Evolutionary conservation across 2,113 vertebrate genomes (phyloP).

Genomic region (Amphiprion ocellaris): DNA sequence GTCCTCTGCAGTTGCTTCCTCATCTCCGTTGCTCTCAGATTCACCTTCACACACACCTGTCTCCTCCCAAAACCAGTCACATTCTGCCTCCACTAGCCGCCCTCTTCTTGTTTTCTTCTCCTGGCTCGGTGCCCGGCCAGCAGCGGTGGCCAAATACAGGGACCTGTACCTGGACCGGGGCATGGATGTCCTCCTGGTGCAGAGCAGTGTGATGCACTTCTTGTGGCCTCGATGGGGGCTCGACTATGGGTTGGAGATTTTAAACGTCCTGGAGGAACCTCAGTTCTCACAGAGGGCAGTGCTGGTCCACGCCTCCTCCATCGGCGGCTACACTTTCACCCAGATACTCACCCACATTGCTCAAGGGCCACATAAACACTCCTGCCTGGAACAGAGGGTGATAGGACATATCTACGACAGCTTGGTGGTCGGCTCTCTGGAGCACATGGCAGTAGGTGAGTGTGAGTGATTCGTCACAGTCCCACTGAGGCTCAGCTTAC

Average conservation of each 20-base stretch:
- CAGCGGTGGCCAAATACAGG: slow-evolving; percentile 67
- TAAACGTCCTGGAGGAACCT: slow-evolving; percentile 71
- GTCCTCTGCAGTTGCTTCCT: background rate
- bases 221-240: slow-evolving; percentile 79
- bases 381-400: slow-evolving; percentile 53
- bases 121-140: slow-evolving; percentile 70
- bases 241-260: slow-evolving; percentile 61
- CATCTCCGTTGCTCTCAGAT: slow-evolving; percentile 18
- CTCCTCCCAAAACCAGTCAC: background rate
- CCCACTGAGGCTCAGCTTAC: slow-evolving; percentile 49
- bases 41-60: slow-evolving; percentile 2
- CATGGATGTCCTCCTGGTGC: slow-evolving; percentile 74
- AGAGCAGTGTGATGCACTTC: slow-evolving; percentile 70
- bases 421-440: slow-evolving; percentile 72
- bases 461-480: slow-evolving; percentile 6
- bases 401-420: slow-evolving; percentile 77
- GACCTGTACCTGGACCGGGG: slow-evolving; percentile 68
- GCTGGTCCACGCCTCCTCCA: slow-evolving; percentile 73
- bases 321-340: slow-evolving; percentile 77
- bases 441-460: slow-evolving; percentile 80
- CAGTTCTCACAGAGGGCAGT: slow-evolving; percentile 55
- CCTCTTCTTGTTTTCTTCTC: slow-evolving; percentile 74
- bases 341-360: slow-evolving; percentile 70
- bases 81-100: slow-evolving; percentile 11
- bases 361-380: slow-evolving; percentile 22